These are phyloP conservation scores for Muntiacus reevesi DNA, from an alignment of 2,113 vertebrate species.

Conservation along the genomic window DNA sequence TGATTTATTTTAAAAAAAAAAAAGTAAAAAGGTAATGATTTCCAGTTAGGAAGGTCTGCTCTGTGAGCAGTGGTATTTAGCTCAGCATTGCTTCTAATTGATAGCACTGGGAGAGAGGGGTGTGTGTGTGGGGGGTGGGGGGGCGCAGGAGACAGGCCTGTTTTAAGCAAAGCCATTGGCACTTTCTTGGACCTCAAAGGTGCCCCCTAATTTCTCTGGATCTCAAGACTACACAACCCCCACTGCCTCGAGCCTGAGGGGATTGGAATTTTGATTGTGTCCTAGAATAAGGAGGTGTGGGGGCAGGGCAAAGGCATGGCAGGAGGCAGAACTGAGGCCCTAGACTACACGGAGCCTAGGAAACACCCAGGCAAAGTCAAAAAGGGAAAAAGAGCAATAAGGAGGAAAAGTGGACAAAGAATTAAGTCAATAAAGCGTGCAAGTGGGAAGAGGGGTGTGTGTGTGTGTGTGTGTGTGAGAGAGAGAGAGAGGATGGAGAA, in stretches of 20 bases:
- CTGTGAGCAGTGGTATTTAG: slow-evolving; percentile 40
- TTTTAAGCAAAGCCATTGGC: slow-evolving; percentile 22
- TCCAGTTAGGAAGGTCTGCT: slow-evolving; percentile 63
- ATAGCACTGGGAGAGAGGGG: neutral
- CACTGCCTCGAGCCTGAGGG: too few species aligned
- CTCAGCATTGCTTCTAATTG: slow-evolving; percentile 34
- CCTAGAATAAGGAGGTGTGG: neutral
- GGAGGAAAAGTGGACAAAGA: neutral
- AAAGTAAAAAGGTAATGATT: slow-evolving; percentile 70
- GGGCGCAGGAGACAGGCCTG: neutral
- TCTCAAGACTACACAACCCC: neutral
- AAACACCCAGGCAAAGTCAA: neutral
- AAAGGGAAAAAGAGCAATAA: neutral
- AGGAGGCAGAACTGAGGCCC: neutral
- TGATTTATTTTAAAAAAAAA: slow-evolving; percentile 68
- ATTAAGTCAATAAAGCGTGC: rapidly evolving
- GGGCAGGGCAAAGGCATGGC: neutral
- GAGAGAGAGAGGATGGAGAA: too few species aligned
- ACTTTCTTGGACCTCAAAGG: slow-evolving; percentile 5
- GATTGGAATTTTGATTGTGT: neutral
- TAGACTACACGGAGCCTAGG: neutral
- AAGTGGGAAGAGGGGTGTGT: neutral
- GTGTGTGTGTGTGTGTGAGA: neutral
- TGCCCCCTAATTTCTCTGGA: slow-evolving; percentile 4
- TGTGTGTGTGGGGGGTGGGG: neutral